phyloP scores from a whole-genome alignment of 2,797 vertebrate species.

The Aselliscus stoliczkanus region DNA sequence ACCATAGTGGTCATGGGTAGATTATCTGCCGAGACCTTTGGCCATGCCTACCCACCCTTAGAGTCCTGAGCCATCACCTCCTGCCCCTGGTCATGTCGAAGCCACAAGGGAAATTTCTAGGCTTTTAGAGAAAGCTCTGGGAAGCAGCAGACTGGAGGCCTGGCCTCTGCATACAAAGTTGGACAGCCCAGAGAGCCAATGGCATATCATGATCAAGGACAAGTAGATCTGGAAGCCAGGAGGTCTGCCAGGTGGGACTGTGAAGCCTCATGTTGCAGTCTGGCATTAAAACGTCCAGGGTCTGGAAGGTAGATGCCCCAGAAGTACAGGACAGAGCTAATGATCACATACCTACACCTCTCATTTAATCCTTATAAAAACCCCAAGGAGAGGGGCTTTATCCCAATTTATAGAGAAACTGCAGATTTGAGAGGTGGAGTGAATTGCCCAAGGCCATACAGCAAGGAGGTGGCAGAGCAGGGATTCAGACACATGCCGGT shows the following conservation, averaged over 20 bases:
- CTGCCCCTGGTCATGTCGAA: background rate
- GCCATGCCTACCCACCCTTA: background rate
- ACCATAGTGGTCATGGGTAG: background rate
- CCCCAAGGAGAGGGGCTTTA: background rate
- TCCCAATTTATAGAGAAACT: background rate
- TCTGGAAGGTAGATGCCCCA: background rate
- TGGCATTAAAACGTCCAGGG: background rate
- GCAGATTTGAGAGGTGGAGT: background rate
- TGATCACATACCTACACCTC: fast-evolving
- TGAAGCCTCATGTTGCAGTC: background rate
- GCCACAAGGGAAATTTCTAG: background rate
- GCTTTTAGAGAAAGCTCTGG: background rate
- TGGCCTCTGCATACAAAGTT: background rate
- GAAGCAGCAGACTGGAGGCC: background rate
- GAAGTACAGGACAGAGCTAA: background rate
- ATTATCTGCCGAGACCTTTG: background rate
- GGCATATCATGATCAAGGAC: background rate
- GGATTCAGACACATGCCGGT: background rate
- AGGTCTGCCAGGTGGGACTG: too few species aligned
- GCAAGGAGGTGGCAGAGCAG: background rate
- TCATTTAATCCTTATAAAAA: background rate
- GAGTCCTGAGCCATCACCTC: background rate
- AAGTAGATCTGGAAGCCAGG: background rate
- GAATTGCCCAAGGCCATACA: background rate
- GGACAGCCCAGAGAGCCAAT: background rate